Base-by-base conservation (phyloP, 2,888 invertebrate genomes). In the Chrysolina haemoptera region DNA sequence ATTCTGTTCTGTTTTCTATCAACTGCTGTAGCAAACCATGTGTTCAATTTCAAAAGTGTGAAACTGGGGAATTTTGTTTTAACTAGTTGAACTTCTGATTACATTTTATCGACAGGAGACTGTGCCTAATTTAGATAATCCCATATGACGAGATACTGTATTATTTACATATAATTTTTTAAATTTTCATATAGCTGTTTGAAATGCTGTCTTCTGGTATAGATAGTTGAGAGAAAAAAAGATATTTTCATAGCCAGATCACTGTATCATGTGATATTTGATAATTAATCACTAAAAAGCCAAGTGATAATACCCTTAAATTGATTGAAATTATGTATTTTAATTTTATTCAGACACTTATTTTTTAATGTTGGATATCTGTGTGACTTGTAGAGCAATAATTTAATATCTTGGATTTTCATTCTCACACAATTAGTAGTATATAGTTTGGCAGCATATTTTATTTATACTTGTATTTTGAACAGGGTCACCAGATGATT, bases 91-190 rank as follows among this genome's bases (percentile, higher is more conserved):
- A 59, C 59, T 67, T 67, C 5, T 20, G n/a, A 53, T 10, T 53
- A 50, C 43, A 12, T 59, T 71, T 66, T 59, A 76, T 70, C 83
- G 84, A 85, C 80, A 85, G 85, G 84, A 85, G 85, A 86, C 84
- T 85, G 87, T 87, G 87, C 87, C 87, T 87, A 87, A 87, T 85
- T 86, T 86, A 69, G 41, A 67, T 67, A 35, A 55, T 35, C 53
- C 27, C 53, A 40, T 67, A 53, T 67, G 20, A 53, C 53, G 40
- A 63, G n/a, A 53, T 48, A 53, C 20, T 53, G 40, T 55, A 40
- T 53, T 67, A 53, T 67, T 16, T 53, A 53, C n/a, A 53, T 27
- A 27, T 53, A 16, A 53, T 67, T 67, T 66, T 27, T 11, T 48
- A 50, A 35, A 27, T 50, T 46, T 53, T 53, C 59, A 59, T 59